Evolutionary conservation across 2,888 invertebrate species (phyloP).

Genomic region (Spialia ferax): DNA sequence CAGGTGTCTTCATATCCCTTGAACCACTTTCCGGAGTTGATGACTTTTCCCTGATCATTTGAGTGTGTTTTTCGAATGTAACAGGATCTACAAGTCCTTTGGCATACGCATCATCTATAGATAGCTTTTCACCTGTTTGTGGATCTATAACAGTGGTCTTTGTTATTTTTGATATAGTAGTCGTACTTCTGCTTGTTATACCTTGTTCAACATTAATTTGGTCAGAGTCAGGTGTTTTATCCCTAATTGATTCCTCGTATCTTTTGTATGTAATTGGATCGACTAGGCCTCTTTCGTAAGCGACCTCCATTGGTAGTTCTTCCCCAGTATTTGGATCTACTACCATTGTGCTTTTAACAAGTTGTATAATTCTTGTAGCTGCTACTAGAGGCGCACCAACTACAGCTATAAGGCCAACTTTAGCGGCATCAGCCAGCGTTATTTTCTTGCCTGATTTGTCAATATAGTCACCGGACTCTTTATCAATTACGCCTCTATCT

Average conservation of each 20-base stretch:
- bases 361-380: conserved; percentile 89
- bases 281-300: conserved; percentile 92
- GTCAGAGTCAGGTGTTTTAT: conserved; percentile 61
- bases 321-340: conserved; percentile 94
- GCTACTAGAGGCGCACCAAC: conserved; percentile 92
- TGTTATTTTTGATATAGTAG: conserved; percentile 64
- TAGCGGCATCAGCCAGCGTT: conserved; percentile 91
- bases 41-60: conserved; percentile 64
- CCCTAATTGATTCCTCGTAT: conserved; percentile 79
- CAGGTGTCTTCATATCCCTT: conserved; percentile 57
- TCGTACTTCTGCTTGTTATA: conserved; percentile 43
- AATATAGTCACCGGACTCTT: conserved; percentile 89
- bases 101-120: conserved; percentile 88
- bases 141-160: conserved; percentile 89
- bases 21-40: conserved; percentile 49
- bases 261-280: conserved; percentile 84
- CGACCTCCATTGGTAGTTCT: conserved; percentile 92
- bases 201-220: conserved; percentile 5
- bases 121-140: conserved; percentile 90
- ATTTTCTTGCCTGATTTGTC: conserved; percentile 89
- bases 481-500: conserved; percentile 91
- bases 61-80: conserved; percentile 80
- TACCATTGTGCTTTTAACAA: conserved; percentile 88
- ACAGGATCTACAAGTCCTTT: conserved; percentile 88
- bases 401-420: conserved; percentile 92